Base-by-base conservation (phyloP, 2,797 vertebrate species). In the Macropus fuliginosus region DNA sequence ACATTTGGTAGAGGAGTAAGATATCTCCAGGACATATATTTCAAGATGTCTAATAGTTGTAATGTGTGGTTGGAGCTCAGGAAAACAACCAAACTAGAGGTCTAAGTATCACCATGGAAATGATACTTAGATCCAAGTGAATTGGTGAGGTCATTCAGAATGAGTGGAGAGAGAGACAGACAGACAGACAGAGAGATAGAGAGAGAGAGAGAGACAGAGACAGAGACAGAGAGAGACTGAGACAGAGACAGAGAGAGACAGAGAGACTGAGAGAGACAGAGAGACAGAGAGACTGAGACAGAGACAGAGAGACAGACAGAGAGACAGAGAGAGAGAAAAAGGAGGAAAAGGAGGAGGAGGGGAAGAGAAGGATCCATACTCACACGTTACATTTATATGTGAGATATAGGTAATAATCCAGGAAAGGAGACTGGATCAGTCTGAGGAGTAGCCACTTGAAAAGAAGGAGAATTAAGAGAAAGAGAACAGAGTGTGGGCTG, bases 311-410 rank as follows among this genome's bases (percentile, higher is more conserved):
- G 1, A n/a, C 11, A 28, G 46, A 28, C 29, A 3, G 50, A 91
- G 90, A 56, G 1, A n/a, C 11, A 46, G n/a, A 46, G 21, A 28
- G 10, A 10, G 9, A 91, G 34, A 40, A 13, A 6, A n/a, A 10
- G 1, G 5, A 21, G 14, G 9, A 5, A 5, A 4, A 34, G 14
- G 8, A 16, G 1, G 1, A 18, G 31, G 14, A 66, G 54, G 24
- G 27, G 10, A n/a, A n/a, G 34, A 56, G n/a, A n/a, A 12, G 91
- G 0, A 81, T 3, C 8, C 21, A 81, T 24, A 81, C n/a, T 40
- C 18, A 81, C 21, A 81, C 21, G 11, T 46, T 81, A 24, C 9
- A 81, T 46, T 27, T 46, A 46, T 81, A 46, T 81, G 74, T 81
- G 40, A 66, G 31, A 81, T 81, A 27, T 10, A 18, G n/a, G 18